Evolutionary conservation across 2,797 vertebrate genomes (phyloP), one percentile per base, ranked within the genome.

Genomic region (Crocidura indochinensis): DNA sequence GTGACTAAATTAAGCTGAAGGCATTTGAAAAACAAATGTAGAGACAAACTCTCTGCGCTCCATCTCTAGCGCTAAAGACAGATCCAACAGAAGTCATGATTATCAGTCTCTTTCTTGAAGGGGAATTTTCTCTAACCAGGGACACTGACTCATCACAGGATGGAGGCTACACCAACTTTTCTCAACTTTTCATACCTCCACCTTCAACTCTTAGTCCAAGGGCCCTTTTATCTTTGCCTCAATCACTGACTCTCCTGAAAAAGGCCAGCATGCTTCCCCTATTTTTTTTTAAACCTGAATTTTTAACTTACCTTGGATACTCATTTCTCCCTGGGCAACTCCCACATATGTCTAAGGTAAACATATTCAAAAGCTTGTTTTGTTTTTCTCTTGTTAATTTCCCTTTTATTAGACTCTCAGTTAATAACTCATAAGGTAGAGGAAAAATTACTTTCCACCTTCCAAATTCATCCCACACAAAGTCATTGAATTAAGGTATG

Each of bases 381-480:
- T 79, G 44, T 51, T 62, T 31, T 47, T 47, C 6, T n/a, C 1
- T 71, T 64, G 26, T 27, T 64, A 71, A 38, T 76, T 27, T 68
- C 49, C 22, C 38, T 53, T 62, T 72, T 76, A 90, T 24, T 53
- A n/a, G 9, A 8, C 11, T 71, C 87, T 81, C 71, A 85, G 69
- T 15, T 89, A 75, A 62, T 51, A 62, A 51, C 29, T 69, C 69
- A 90, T 82, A 71, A 64, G 2, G 6, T 1, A 86, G 64, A 64
- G 9, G 47, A 29, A 64, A 60, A 84, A 51, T 51, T 64, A 76
- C 14, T 44, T 46, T 31, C 82, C 71, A 81, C 64, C 12, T 17
- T 64, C 17, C 9, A 51, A n/a, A 86, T 2, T 46, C 31, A 64
- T 69, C 19, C 17, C 44, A 56, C 14, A 69, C 8, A 62, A 69